These are phyloP conservation scores for Tupaia chinensis DNA, from an alignment of 2,113 vertebrate species.

Conservation along the genomic window DNA sequence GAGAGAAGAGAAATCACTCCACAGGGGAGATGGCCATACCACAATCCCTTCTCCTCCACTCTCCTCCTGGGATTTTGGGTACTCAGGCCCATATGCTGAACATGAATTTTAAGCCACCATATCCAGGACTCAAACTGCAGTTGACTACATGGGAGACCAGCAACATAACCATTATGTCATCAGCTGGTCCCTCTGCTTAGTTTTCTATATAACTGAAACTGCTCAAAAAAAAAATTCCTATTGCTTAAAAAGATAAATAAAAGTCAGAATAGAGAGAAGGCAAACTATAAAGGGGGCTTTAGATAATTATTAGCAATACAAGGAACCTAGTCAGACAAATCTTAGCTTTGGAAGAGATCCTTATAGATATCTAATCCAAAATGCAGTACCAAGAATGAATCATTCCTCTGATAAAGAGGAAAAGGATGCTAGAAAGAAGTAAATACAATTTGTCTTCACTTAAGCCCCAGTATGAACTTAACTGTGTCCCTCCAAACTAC, in stretches of 20 bases:
- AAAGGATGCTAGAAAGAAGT: not conserved
- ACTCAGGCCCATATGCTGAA: too few relatives aligned
- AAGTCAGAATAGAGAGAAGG: not conserved
- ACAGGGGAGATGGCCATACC: too few relatives aligned
- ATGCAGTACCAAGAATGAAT: not conserved
- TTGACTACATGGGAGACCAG: too few relatives aligned
- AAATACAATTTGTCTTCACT: not conserved
- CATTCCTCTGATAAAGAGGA: not conserved
- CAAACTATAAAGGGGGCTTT: not conserved
- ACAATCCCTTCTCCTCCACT: too few relatives aligned
- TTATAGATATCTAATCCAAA: not conserved
- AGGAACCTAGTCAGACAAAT: not conserved
- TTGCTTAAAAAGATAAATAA: not conserved
- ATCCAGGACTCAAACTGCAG: too few relatives aligned
- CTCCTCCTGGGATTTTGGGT: too few relatives aligned
- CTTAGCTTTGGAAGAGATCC: not conserved
- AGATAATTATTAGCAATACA: not conserved
- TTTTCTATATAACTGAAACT: not conserved
- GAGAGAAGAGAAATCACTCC: too few relatives aligned
- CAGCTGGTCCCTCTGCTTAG: too few relatives aligned
- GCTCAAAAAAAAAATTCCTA: not conserved
- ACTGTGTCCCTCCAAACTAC: not conserved
- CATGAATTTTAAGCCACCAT: too few relatives aligned
- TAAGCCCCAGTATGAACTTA: not conserved
- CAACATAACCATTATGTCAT: too few relatives aligned